Evolutionary conservation across 2,888 invertebrate genomes (phyloP), one percentile per base, ranked within the genome.

Genomic region (Caenorhabditis afra): DNA sequence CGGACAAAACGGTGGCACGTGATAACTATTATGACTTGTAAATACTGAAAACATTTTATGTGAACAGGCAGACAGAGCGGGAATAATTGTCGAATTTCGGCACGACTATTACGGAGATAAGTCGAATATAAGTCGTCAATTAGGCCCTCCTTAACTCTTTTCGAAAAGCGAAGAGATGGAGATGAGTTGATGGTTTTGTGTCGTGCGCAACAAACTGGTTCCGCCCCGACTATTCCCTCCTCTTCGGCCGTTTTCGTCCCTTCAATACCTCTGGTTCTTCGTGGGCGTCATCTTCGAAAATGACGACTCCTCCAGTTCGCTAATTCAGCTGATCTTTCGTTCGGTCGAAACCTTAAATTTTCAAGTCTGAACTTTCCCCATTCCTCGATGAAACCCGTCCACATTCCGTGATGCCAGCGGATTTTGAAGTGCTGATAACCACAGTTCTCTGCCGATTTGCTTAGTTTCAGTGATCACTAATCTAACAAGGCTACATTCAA

Each of bases 141-240:
- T 67, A 58, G 45, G 14, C 44, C 45, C 20, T 44, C 45, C 45
- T 58, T 58, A 57, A 58, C 35, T 35, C 41, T 49, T 50, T 29
- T 18, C 37, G 22, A 49, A 55, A 55, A 64, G 50, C 61, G 47
- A 45, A 66, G 7, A 53, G 58, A 67, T 58, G 58, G 58, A 58
- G 58, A 58, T 58, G 58, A 58, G 58, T 58, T 58, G 58, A 58
- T 58, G 58, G 58, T 58, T 58, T 45, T 58, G 58, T 58, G 58
- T 58, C 58, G 58, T 58, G 58, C 67, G 50, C 49, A 20, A 58
- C 58, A 67, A 67, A 67, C 67, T 67, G 67, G 67, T 67, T 67
- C 41, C 53, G 37, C 39, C 22, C 29, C 35, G 35, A 49, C 50
- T 35, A 23, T n/a, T 45, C 20, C 44, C 29, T 14, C 45, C 44